Evolutionary conservation across 1,140 invertebrate genomes (phyloP).

Genomic region (Drosophila repleta): DNA sequence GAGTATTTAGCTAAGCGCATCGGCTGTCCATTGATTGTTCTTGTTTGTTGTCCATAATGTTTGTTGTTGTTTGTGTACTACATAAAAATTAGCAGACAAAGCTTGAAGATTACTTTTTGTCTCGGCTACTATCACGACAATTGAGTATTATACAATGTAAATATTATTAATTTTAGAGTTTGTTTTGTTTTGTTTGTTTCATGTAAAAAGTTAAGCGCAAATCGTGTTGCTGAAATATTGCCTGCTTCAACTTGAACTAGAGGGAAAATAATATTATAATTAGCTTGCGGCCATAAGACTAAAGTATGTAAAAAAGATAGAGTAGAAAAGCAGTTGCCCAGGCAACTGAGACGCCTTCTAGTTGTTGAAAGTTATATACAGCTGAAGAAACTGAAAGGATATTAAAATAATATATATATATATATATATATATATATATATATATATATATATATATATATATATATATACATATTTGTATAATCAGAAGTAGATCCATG

Average conservation of each 20-base stretch:
- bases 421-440: background rate
- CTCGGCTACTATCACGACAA: slow-evolving; percentile 78
- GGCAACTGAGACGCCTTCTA: slow-evolving; percentile 51
- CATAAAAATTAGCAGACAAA: slow-evolving; percentile 69
- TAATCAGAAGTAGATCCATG: background rate
- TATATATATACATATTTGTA: background rate
- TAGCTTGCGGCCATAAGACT: slow-evolving; percentile 52
- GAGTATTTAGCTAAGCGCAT: slow-evolving; percentile 22
- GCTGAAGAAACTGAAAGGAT: slow-evolving; percentile 63
- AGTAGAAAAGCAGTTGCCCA: slow-evolving; percentile 53
- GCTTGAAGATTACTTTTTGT: slow-evolving; percentile 50
- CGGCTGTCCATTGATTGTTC: slow-evolving; percentile 6
- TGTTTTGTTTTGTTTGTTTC: slow-evolving; percentile 21
- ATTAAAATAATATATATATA: background rate
- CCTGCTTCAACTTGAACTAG: slow-evolving; percentile 19
- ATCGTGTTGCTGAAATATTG: slow-evolving; percentile 1
- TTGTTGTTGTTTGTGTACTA: slow-evolving; percentile 43
- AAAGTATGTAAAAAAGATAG: slow-evolving; percentile 39
- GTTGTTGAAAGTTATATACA: slow-evolving; percentile 56
- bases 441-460: background rate
- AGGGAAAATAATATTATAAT: slow-evolving; percentile 22
- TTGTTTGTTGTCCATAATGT: slow-evolving; percentile 9
- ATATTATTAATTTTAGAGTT: slow-evolving; percentile 32
- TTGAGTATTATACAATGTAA: slow-evolving; percentile 77
- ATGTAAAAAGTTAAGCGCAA: slow-evolving; percentile 46